A percentile compares a stretch with the other conserved stretches of the same genome.
These are phyloP conservation scores for Ypsolopha scabrella DNA, from an alignment of 2,888 invertebrate genomes.

Conservation along the genomic window DNA sequence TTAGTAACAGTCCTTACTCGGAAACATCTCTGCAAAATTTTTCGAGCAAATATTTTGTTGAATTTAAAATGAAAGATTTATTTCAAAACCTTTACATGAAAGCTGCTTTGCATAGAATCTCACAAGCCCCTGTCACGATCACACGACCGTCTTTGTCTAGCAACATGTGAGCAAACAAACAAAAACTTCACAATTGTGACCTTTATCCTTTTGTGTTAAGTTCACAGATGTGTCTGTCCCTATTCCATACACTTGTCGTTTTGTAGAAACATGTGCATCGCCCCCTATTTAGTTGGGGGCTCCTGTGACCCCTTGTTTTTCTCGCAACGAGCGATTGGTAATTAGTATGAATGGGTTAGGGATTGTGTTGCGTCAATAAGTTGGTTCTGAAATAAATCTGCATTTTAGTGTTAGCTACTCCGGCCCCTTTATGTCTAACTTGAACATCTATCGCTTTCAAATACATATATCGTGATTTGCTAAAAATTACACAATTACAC, in stretches of 20 bases:
- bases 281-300: constrained; percentile 9
- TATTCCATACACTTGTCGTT: constrained; percentile 46
- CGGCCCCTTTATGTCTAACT: too few relatives aligned
- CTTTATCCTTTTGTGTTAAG: constrained; percentile 14
- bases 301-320: constrained; percentile 35
- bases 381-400: not conserved
- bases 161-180: constrained; percentile 59
- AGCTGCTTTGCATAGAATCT: too few relatives aligned
- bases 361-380: not conserved
- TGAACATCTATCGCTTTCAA: too few relatives aligned
- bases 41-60: too few relatives aligned
- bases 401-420: too few relatives aligned
- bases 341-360: constrained; percentile 30
- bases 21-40: too few relatives aligned
- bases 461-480: too few relatives aligned
- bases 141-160: constrained; percentile 13
- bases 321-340: constrained; percentile 15
- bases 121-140: too few relatives aligned
- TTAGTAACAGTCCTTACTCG: too few relatives aligned
- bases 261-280: constrained; percentile 39
- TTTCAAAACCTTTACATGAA: too few relatives aligned
- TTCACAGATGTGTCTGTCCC: constrained; percentile 13
- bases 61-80: too few relatives aligned
- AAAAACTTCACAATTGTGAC: constrained; percentile 7
- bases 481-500: too few relatives aligned